A percentile compares a stretch with the other conserved stretches of the same genome.
Conservation (phyloP, 2,888 invertebrate species). For the Magallana nippona region DNA sequence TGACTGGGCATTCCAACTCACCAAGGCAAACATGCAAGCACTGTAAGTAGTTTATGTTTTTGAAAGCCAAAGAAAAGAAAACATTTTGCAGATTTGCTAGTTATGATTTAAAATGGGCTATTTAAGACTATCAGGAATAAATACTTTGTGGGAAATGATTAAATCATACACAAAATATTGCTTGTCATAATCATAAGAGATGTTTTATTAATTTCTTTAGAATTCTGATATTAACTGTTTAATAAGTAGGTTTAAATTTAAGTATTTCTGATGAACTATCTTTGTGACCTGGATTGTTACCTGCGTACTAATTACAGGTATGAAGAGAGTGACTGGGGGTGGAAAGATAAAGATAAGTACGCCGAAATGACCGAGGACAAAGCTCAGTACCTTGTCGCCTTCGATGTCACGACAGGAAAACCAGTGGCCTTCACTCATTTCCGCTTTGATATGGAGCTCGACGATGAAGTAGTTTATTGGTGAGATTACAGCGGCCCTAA, state of each 20-base stretch:
- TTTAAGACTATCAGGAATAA: too few relatives aligned
- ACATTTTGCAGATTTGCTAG: too few relatives aligned
- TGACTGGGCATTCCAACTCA: conserved; percentile 88
- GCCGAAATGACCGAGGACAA: conserved; percentile 87
- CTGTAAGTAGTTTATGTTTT: conserved; percentile 82
- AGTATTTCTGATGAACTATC: not conserved
- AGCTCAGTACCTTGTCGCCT: conserved; percentile 87
- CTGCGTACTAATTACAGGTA: conserved; percentile 74
- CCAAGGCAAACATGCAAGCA: conserved; percentile 89
- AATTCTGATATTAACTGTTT: too few relatives aligned
- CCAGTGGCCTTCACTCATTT: conserved; percentile 90
- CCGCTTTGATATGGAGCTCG: conserved; percentile 90
- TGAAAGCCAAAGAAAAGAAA: not conserved
- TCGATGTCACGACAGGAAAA: conserved; percentile 63
- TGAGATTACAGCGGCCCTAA: conserved; percentile 77
- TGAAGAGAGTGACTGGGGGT: conserved; percentile 89
- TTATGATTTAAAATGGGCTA: too few relatives aligned
- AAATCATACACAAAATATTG: not conserved
- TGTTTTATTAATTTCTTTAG: too few relatives aligned
- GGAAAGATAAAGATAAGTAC: conserved; percentile 87
- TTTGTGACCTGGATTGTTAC: not conserved
- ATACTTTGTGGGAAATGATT: too few relatives aligned
- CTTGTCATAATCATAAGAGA: not conserved
- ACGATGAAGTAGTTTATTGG: conserved; percentile 88
- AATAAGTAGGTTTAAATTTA: not conserved